These are phyloP conservation scores for Pogonus chalceus DNA, from an alignment of 1,140 invertebrate species.

Conservation along the genomic window DNA sequence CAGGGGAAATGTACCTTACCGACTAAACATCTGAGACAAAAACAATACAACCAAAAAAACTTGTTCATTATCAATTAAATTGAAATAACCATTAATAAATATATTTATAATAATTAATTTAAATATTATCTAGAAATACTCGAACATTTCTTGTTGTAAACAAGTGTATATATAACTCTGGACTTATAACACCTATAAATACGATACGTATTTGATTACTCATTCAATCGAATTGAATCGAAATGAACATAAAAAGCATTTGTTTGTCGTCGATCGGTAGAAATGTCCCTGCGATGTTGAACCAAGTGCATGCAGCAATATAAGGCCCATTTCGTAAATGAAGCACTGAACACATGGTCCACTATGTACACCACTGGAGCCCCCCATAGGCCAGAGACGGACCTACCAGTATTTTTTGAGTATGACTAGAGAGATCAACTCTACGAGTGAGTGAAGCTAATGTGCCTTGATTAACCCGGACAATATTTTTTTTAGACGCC, in stretches of 20 bases:
- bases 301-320: conserved; percentile 4
- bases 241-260: background rate
- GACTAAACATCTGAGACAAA: conserved; percentile 7
- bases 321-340: conserved; percentile 6
- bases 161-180: background rate
- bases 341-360: conserved; percentile 6
- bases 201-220: too few species aligned
- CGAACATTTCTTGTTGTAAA: background rate
- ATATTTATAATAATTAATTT: conserved; percentile 1
- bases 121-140: conserved; percentile 1
- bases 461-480: too few species aligned
- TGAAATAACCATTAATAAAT: conserved; percentile 4
- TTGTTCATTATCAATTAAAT: background rate
- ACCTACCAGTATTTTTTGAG: background rate
- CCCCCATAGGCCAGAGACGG: background rate
- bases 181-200: background rate
- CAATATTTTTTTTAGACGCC: too few species aligned
- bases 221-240: too few species aligned
- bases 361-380: conserved; percentile 1
- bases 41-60: background rate
- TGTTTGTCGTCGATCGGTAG: background rate
- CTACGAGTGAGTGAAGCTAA: conserved; percentile 7
- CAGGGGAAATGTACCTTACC: conserved; percentile 2
- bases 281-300: background rate
- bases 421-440: conserved; percentile 6